Evolutionary conservation across 2,888 invertebrate genomes (phyloP).

Genomic region (Agonopterix arenella): DNA sequence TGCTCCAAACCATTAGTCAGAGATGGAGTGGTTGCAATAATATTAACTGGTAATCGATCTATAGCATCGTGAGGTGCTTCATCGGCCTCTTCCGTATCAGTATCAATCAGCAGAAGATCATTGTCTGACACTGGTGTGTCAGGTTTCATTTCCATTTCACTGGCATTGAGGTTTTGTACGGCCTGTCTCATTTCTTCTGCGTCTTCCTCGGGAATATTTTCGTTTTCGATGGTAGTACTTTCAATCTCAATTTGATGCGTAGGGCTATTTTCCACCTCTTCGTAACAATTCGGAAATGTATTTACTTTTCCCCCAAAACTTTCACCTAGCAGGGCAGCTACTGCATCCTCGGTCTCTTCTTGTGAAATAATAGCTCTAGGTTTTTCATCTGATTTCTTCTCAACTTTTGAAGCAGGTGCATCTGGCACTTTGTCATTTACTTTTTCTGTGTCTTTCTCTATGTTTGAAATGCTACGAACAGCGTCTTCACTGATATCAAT

Average conservation of each 20-base stretch:
- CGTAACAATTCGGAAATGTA: constrained; percentile 74
- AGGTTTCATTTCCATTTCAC: constrained; percentile 85
- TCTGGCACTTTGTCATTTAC: constrained; percentile 44
- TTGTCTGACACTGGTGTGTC: constrained; percentile 91
- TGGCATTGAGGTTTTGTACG: constrained; percentile 86
- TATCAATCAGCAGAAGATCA: constrained; percentile 90
- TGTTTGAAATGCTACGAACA: constrained; percentile 85
- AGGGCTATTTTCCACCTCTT: constrained; percentile 65
- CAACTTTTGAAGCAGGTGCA: constrained; percentile 45
- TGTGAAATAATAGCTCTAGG: constrained; percentile 90
- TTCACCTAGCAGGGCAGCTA: constrained; percentile 90
- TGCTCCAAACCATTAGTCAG: constrained; percentile 27
- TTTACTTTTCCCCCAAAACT: constrained; percentile 84
- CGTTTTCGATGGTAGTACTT: constrained; percentile 56
- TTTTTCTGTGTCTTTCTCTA: constrained; percentile 46
- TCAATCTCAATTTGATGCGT: constrained; percentile 62
- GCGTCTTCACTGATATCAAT: constrained; percentile 84
- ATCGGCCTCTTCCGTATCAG: constrained; percentile 87
- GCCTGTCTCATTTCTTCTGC: constrained; percentile 91
- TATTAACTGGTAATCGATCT: constrained; percentile 52
- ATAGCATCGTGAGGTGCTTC: constrained; percentile 69
- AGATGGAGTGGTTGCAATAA: constrained; percentile 51
- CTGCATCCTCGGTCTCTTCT: constrained; percentile 95
- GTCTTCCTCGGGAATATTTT: constrained; percentile 81
- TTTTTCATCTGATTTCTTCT: constrained; percentile 83